Evolutionary conservation across 2,113 vertebrate genomes (phyloP).

Genomic region (Tauraco erythrolophus): DNA sequence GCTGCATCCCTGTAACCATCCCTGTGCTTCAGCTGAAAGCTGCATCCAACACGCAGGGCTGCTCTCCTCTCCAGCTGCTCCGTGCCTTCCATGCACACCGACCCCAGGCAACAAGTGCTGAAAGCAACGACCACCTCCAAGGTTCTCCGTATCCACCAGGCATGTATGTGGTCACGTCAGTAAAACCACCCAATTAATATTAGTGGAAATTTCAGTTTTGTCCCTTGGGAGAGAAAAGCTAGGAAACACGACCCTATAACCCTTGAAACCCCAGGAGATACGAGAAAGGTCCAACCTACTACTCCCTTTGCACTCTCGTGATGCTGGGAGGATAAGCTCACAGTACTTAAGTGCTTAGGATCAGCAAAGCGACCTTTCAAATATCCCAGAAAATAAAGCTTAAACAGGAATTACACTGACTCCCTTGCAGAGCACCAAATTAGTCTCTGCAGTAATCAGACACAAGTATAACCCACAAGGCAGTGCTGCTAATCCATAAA

Average conservation of each 20-base stretch:
- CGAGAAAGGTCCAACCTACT: background rate
- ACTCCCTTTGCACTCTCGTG: background rate
- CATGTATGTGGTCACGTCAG: accelerated
- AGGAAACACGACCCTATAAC: background rate
- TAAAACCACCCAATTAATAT: background rate
- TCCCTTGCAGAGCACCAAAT: constrained; percentile 9
- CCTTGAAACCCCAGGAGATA: background rate
- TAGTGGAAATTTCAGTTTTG: background rate
- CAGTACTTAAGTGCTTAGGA: background rate
- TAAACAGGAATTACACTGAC: background rate
- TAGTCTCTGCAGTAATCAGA: constrained; percentile 19
- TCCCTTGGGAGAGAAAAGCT: background rate
- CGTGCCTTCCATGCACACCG: accelerated
- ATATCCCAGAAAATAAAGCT: background rate
- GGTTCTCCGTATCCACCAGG: background rate
- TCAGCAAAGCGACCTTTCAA: background rate
- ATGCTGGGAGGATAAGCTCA: background rate
- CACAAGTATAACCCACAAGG: background rate
- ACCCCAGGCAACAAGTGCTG: background rate
- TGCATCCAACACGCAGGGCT: background rate
- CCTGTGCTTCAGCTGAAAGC: background rate
- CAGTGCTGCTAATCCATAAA: background rate
- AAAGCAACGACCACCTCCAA: background rate
- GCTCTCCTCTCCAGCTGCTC: background rate
- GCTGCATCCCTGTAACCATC: background rate